A percentile compares a stretch with the other conserved stretches of the same genome.
Conservation (phyloP, 1,140 invertebrate genomes). For the Acromyrmex heyeri region DNA sequence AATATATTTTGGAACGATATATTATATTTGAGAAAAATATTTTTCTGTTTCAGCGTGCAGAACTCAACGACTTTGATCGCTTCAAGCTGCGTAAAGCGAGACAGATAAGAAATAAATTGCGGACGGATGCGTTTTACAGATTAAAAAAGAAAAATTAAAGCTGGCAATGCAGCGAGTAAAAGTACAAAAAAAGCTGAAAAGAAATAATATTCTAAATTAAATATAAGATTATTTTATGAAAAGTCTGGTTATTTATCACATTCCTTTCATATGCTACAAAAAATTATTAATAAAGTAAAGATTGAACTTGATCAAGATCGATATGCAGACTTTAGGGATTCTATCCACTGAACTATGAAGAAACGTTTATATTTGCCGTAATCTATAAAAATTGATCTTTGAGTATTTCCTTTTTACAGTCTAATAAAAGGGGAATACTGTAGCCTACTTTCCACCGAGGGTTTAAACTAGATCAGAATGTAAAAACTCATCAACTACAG, state of each 20-base stretch:
- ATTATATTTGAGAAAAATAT: not conserved
- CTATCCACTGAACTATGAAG: too few species aligned
- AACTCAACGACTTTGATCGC: slow-evolving; percentile 97
- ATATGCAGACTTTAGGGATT: too few species aligned
- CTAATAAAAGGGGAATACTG: too few species aligned
- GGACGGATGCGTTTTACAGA: slow-evolving; percentile 93
- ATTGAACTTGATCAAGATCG: too few species aligned
- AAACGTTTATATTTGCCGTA: too few species aligned
- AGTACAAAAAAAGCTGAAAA: slow-evolving; percentile 71
- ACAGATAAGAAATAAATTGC: slow-evolving; percentile 93
- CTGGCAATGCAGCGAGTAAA: not conserved
- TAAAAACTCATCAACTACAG: too few species aligned
- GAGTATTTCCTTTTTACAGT: too few species aligned
- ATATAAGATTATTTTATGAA: slow-evolving; percentile 65
- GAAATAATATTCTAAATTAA: slow-evolving; percentile 68
- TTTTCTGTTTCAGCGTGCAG: slow-evolving; percentile 89
- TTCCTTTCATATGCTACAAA: too few species aligned
- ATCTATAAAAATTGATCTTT: too few species aligned
- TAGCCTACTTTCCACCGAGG: too few species aligned
- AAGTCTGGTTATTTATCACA: slow-evolving; percentile 8
- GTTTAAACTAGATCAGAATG: too few species aligned
- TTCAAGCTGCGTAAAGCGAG: slow-evolving; percentile 97
- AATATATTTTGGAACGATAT: not conserved
- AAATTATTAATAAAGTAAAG: slow-evolving; percentile 1
- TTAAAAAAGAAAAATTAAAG: slow-evolving; percentile 87